Evolutionary conservation across 2,888 invertebrate species (phyloP).

Genomic region (Fragum whitleyi): DNA sequence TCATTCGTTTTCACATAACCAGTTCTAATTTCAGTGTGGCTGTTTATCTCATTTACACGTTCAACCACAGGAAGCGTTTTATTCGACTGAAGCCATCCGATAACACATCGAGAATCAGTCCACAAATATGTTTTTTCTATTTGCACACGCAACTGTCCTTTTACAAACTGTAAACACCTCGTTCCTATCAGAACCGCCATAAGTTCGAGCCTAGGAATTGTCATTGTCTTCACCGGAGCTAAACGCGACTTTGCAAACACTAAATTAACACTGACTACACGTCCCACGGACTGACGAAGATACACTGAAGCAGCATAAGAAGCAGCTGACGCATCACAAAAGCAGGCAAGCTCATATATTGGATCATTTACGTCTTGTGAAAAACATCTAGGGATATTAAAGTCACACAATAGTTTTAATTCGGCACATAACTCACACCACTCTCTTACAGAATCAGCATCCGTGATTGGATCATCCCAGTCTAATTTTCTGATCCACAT

Average conservation of each 20-base stretch:
- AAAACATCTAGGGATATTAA: background rate
- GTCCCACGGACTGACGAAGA: background rate
- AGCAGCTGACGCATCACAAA: background rate
- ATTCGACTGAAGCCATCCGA: background rate
- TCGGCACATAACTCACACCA: background rate
- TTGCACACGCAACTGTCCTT: constrained; percentile 8
- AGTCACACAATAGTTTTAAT: background rate
- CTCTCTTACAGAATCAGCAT: background rate
- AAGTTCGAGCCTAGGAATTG: constrained; percentile 7
- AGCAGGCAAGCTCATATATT: constrained; percentile 1
- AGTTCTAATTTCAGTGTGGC: background rate
- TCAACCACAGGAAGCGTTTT: background rate
- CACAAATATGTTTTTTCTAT: background rate
- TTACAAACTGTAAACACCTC: background rate
- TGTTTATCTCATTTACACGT: background rate
- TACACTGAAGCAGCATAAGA: constrained; percentile 3
- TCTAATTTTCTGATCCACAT: constrained; percentile 28
- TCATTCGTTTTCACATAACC: constrained; percentile 7
- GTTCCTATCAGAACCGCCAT: too few species aligned
- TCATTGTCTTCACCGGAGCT: constrained; percentile 6
- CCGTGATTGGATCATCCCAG: constrained; percentile 27
- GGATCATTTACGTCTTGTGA: background rate
- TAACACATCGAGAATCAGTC: too few species aligned
- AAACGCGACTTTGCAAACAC: constrained; percentile 11
- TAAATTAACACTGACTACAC: background rate